Base-by-base conservation (phyloP, 2,797 vertebrate genomes). In the Lophotriccus pileatus region DNA sequence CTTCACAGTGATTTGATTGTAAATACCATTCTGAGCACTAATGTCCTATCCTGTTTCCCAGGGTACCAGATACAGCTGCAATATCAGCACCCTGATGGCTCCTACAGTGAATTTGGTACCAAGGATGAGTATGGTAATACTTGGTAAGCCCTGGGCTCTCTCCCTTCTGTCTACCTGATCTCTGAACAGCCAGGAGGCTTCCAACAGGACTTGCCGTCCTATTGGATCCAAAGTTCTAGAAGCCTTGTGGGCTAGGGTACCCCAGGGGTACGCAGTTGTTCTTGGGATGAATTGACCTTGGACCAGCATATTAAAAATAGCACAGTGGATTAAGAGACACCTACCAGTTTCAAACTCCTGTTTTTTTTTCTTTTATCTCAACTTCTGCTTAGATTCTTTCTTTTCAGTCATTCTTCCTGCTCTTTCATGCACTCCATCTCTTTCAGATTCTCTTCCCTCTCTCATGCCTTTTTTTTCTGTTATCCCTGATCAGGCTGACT, bases 401-500 rank as follows among this genome's bases (percentile, higher is more conserved):
- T 82, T 83, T 58, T 30, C 20, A n/a, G 9, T 49, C 7, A 3
- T 89, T 89, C 32, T 83, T 74, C 16, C 10, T 36, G 43, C 6
- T 47, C 22, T 83, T 44, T 72, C 30, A 68, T 83, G 67, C 47
- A 30, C 7, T 58, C 55, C 11, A 14, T 69, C 32, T 82, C 32
- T n/a, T 50, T 76, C 41, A 80, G 46, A 36, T 49, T 84, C 16
- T 89, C 16, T 81, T 87, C 64, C 37, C 37, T 59, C 46, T 83
- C 62, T 89, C 18, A 95, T 56, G 19, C 6, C 9, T 55, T 43
- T 92, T 72, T 47, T 72, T 73, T 10, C 16, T 84, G 11, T 72
- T 96, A 44, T 92, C 9, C 41, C 39, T 32, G 17, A 84, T 43
- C 43, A 99, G 99, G 99, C 90, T 99, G 93, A 99, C 99, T 21